phyloP scores from a whole-genome alignment of 2,797 vertebrate genomes.

The Parauchenoglanis ngamensis region DNA sequence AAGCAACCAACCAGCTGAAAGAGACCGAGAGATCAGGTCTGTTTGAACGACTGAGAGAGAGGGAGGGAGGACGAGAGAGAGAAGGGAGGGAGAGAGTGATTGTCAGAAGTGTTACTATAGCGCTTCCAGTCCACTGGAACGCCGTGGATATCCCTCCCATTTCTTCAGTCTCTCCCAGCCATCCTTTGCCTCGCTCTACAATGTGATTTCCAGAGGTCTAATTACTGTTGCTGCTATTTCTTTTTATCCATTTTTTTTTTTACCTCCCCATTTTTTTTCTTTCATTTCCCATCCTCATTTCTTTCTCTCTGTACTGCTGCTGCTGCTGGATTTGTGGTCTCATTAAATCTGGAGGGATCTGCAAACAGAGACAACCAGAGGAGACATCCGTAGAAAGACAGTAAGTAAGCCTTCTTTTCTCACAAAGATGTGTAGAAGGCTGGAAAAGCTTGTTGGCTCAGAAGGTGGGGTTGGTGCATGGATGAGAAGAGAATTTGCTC shows the following conservation, averaged over 20 bases:
- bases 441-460: conserved; percentile 50
- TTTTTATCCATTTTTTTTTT: conserved; percentile 24
- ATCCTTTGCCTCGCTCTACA: conserved; percentile 62
- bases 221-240: conserved; percentile 63
- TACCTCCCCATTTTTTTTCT: conserved; percentile 31
- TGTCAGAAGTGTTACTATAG: conserved; percentile 78
- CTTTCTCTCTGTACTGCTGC: conserved; percentile 35
- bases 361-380: conserved; percentile 44
- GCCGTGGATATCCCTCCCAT: conserved; percentile 58
- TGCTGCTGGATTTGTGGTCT: conserved; percentile 46
- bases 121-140: conserved; percentile 65
- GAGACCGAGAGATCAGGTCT: conserved; percentile 60
- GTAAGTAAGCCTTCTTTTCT: conserved; percentile 70
- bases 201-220: conserved; percentile 64
- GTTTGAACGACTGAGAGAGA: conserved; percentile 59
- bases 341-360: conserved; percentile 64
- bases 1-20: conserved; percentile 69
- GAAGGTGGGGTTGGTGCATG: conserved; percentile 19
- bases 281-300: conserved; percentile 41
- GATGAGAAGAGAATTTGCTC: not conserved
- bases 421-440: conserved; percentile 4
- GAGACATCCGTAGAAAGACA: conserved; percentile 65
- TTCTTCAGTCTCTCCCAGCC: conserved; percentile 43
- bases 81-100: conserved; percentile 62
- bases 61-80: conserved; percentile 52